A percentile compares a stretch with the other conserved stretches of the same genome.
phyloP scores from a whole-genome alignment of 2,113 vertebrate genomes.

The Cephalopterus ornatus region DNA sequence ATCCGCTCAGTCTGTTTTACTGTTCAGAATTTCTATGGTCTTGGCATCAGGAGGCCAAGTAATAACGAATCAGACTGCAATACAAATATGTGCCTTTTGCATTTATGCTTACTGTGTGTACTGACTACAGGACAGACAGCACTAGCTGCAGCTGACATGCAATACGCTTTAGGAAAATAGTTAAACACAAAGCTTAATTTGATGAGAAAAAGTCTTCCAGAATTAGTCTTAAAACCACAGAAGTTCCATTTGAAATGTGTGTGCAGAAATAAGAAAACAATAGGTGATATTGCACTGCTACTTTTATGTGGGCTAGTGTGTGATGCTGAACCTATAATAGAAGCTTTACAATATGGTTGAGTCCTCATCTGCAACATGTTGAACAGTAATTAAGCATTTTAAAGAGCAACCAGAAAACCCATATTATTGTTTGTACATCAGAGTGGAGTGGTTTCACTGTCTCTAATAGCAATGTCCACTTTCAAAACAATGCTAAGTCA shows the following conservation, averaged over 20 bases:
- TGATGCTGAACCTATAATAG: background rate
- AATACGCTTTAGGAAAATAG: background rate
- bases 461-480: background rate
- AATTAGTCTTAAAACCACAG: background rate
- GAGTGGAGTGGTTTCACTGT: background rate
- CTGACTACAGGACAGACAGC: background rate
- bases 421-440: background rate
- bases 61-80: background rate
- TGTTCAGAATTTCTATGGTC: background rate
- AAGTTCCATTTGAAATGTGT: background rate
- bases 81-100: background rate
- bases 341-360: background rate
- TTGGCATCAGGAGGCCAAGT: background rate
- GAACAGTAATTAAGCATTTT: background rate
- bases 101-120: background rate
- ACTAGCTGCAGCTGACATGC: background rate
- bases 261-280: background rate
- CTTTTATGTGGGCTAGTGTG: background rate
- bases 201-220: background rate
- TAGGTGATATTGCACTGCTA: background rate
- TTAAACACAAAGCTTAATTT: background rate
- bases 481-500: background rate
- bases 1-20: background rate
- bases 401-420: background rate
- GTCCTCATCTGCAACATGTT: background rate